Evolutionary conservation across 2,888 invertebrate genomes (phyloP).

Genomic region (Oasisia sp.): DNA sequence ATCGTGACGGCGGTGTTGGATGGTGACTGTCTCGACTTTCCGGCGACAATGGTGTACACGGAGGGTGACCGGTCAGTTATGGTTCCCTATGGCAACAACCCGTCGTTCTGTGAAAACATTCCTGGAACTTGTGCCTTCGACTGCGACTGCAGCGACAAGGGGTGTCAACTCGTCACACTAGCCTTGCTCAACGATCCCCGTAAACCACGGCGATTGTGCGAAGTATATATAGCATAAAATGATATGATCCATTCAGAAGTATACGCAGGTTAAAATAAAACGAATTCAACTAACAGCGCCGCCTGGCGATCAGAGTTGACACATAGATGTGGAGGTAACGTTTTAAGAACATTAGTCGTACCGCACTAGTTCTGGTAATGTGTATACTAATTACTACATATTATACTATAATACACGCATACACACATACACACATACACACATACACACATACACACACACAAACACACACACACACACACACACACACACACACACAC

Average conservation of each 20-base stretch:
- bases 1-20: slow-evolving; percentile 18
- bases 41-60: slow-evolving; percentile 24
- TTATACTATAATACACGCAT: no score
- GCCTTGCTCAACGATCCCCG: neutral
- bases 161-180: neutral
- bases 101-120: slow-evolving; percentile 22
- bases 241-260: neutral
- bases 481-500: no score
- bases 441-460: no score
- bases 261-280: neutral
- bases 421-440: no score
- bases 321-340: neutral
- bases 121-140: slow-evolving; percentile 17
- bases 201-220: neutral
- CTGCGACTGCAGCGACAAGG: slow-evolving; percentile 22
- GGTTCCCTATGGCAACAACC: slow-evolving; percentile 22
- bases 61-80: slow-evolving; percentile 21
- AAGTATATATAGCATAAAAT: neutral
- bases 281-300: neutral
- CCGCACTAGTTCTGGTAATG: no score
- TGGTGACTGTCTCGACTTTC: slow-evolving; percentile 20
- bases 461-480: no score
- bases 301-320: neutral
- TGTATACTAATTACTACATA: no score
- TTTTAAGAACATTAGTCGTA: neutral